Evolutionary conservation across 2,113 vertebrate species (phyloP).

Genomic region (Paradisaea rubra): DNA sequence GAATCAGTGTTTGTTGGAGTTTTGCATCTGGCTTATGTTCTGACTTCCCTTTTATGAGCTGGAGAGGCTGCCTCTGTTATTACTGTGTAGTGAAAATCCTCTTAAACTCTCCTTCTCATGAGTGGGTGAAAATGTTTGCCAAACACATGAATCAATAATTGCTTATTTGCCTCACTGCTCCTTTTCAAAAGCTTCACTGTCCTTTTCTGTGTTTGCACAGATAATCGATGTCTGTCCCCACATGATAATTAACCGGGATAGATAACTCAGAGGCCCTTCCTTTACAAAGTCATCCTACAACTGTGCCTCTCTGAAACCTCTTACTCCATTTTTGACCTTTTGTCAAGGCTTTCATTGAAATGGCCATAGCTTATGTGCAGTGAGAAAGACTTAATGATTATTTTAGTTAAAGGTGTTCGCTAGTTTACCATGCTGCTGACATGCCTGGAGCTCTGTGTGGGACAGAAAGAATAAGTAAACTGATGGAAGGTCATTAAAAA

Average conservation of each 20-base stretch:
- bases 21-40: slow-evolving; percentile 57
- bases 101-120: slow-evolving; percentile 31
- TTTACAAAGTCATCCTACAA: slow-evolving; percentile 14
- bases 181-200: slow-evolving; percentile 44
- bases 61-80: slow-evolving; percentile 63
- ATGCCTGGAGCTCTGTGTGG: background rate
- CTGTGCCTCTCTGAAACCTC: background rate
- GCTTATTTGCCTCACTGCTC: slow-evolving; percentile 55
- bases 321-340: background rate
- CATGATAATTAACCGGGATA: background rate
- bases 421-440: background rate
- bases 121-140: slow-evolving; percentile 47
- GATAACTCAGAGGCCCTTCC: background rate
- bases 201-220: slow-evolving; percentile 32
- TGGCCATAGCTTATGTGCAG: background rate
- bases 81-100: slow-evolving; percentile 26
- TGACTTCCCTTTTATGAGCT: slow-evolving; percentile 49
- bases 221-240: slow-evolving; percentile 22
- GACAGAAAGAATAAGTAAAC: background rate
- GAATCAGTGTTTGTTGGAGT: slow-evolving; percentile 76
- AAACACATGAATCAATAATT: slow-evolving; percentile 59
- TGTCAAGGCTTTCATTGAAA: background rate
- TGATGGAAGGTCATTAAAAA: background rate
- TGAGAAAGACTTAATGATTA: background rate
- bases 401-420: background rate